Conservation (phyloP, 2,888 invertebrate species). For the Idaea aversata region DNA sequence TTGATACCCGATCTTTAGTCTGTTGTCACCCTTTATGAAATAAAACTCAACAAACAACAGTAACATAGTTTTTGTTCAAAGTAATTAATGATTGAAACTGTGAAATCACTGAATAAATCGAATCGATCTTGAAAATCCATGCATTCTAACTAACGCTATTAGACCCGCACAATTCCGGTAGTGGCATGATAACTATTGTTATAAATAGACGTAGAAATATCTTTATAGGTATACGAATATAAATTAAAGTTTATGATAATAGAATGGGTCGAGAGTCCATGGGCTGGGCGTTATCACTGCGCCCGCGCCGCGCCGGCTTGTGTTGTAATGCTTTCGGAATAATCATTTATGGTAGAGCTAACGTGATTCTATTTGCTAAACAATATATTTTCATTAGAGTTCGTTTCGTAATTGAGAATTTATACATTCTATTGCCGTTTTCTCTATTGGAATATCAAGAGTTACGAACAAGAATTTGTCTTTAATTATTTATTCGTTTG, state of each 20-base stretch:
- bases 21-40: too few species aligned
- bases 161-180: neutral
- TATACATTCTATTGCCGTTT: too few species aligned
- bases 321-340: conserved; percentile 23
- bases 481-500: too few species aligned
- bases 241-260: conserved; percentile 32
- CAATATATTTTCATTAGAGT: neutral
- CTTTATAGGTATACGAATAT: conserved; percentile 18
- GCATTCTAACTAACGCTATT: neutral
- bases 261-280: conserved; percentile 20
- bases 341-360: conserved; percentile 9
- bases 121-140: neutral
- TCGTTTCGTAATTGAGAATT: conserved; percentile 1
- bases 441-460: too few species aligned
- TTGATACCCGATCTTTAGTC: too few species aligned
- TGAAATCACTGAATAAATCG: neutral
- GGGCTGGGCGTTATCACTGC: conserved; percentile 28
- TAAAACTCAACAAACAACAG: neutral
- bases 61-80: neutral
- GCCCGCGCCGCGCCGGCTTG: conserved; percentile 17
- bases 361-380: neutral
- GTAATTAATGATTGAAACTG: neutral
- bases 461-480: too few species aligned
- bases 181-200: neutral
- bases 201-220: neutral